Evolutionary conservation across 92 coral and sea anemone species (phyloP), one percentile per base, ranked within the genome.

Genomic region (Porites lobata): DNA sequence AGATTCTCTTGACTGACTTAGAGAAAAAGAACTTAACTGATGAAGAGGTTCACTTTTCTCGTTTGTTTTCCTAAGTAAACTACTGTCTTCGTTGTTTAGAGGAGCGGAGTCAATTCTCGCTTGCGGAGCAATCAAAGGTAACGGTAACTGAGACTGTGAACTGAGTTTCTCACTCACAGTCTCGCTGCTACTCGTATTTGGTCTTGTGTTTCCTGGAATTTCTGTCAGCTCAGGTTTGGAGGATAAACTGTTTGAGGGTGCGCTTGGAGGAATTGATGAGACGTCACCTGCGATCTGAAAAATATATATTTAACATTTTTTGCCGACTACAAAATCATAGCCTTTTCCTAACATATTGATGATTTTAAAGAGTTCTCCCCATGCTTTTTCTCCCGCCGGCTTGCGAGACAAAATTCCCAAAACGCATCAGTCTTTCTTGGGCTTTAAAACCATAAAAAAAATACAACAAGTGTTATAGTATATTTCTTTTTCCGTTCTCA

Each of bases 191-290:
- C 6, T 20, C 19, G 57, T 6, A 14, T 14, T 70, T 17, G 81
- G 74, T 38, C 72, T 73, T 13, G 79, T 74, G 54, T 84, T 84
- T 21, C 81, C 87, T 73, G 64, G 80, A 50, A 20, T 57, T 12
- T 61, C 26, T 84, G 86, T 57, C 3, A 57, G 32, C n/a, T 54
- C n/a, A n/a, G 68, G 54, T 56, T 70, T 70, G 69, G 50, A 52
- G 22, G 87, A 64, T 38, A 80, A 63, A 17, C 17, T 1, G 29
- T 38, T 8, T 15, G 21, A 3, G 26, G 62, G 80, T 51, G 15
- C 64, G 22, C 13, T 15, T 52, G 70, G 26, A 50, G 63, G 64
- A 64, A 19, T 50, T 9, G 87, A 64, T 51, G 64, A 24, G 20
- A 84, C 50, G 2, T 13, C 18, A 13, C 72, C 29, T 20, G 64